Evolutionary conservation across 2,888 invertebrate species (phyloP), one percentile per base, ranked within the genome.

Genomic region (Entomobrya multifasciata): DNA sequence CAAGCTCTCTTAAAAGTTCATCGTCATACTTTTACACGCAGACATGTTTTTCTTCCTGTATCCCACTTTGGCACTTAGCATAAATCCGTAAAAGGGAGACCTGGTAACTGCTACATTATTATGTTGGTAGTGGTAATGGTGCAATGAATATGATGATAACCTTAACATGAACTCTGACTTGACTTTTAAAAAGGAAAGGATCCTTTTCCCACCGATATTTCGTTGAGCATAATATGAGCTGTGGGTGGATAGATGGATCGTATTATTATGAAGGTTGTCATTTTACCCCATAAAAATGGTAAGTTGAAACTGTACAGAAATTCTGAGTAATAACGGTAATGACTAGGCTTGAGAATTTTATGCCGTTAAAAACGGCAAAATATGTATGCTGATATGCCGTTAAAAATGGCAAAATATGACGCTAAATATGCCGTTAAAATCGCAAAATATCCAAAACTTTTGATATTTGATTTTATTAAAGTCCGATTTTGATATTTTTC

Each of bases 91-190:
- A 49, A 41, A 15, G 49, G n/a, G n/a, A 49, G n/a, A 49, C 13
- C 2, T 17, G 52, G 52, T 47, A 47, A 17, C 17, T 52, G 52
- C 17, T 52, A 57, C 22, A 25, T 10, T 25, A 57, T 57, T 25
- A 25, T 36, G 36, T 36, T 36, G 36, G 5, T 49, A 15, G 49
- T 15, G 5, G n/a, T n/a, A 3, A 13, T 57, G 57, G 25, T 25
- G 57, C 20, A 57, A 57, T 57, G n/a, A 13, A 49, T 11, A 10
- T 49, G 49, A 10, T 25, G 57, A 57, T 57, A 57, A 57, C 57
- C 70, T 44, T n/a, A 47, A 44, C 25, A 44, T 22, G 70, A 67
- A 67, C 67, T 67, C 44, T 60, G 67, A 67, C 41, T 65, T 36
- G n/a, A n/a, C n/a, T 60, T 22, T 20, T 3, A 57, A 17, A 57